Conservation (phyloP, 2,797 vertebrate genomes). For the Brachyalestes nurse region DNA sequence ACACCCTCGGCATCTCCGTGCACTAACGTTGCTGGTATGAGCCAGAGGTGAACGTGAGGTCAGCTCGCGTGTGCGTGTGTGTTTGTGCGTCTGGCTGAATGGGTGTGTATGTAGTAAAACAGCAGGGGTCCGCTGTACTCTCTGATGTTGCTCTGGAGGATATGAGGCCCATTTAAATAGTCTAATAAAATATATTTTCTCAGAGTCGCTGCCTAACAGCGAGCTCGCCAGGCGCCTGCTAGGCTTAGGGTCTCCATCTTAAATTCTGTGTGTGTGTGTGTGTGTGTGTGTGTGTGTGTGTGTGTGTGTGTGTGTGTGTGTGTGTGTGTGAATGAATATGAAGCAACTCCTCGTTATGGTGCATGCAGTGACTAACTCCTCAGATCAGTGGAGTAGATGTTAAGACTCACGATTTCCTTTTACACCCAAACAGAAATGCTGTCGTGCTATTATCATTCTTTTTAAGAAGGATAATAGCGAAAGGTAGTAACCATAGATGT, state of each 20-base stretch:
- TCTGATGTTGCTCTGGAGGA: conserved; percentile 60
- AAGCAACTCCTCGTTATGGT: not conserved
- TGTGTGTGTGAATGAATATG: conserved; percentile 14
- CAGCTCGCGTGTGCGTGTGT: conserved; percentile 28
- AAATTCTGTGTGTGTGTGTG: conserved; percentile 33
- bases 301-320: conserved; percentile 26
- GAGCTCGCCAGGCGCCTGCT: conserved; percentile 54
- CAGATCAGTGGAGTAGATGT: not conserved
- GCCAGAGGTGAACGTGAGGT: conserved; percentile 49
- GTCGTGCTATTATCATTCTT: not conserved
- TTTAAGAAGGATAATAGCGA: not conserved
- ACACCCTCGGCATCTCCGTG: not conserved
- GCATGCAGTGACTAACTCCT: conserved; percentile 12
- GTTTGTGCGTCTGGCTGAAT: conserved; percentile 32
- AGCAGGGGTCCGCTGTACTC: conserved; percentile 44
- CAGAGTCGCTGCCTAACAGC: conserved; percentile 39
- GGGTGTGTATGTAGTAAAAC: conserved; percentile 48
- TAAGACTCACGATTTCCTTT: not conserved
- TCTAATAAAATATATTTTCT: conserved; percentile 57
- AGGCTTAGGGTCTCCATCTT: conserved; percentile 48
- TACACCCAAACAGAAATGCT: not conserved
- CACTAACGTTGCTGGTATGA: conserved; percentile 31
- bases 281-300: not conserved
- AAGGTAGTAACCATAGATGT: conserved; percentile 1
- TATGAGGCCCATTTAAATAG: conserved; percentile 59